Evolutionary conservation across 2,797 vertebrate species (phyloP).

Genomic region (Gephyroberyx darwinii): DNA sequence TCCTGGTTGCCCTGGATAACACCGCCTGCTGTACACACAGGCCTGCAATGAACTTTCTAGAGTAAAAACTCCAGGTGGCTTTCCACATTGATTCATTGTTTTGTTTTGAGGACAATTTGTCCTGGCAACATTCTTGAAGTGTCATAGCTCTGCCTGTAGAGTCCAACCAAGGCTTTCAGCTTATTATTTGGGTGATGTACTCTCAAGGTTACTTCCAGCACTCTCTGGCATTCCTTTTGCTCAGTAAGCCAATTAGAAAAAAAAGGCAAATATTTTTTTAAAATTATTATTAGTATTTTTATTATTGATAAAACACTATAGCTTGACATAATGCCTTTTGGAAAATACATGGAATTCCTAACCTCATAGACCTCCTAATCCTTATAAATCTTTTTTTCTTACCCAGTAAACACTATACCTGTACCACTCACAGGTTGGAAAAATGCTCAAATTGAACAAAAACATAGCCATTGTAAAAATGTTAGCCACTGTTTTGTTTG

Average conservation of each 20-base stretch:
- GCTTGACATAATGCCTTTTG: background rate
- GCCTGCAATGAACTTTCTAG: constrained; percentile 66
- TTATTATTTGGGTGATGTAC: constrained; percentile 66
- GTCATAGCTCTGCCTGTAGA: constrained; percentile 62
- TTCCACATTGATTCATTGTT: constrained; percentile 77
- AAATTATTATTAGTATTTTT: background rate
- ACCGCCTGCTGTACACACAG: constrained; percentile 56
- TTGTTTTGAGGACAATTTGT: constrained; percentile 74
- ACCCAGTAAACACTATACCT: background rate
- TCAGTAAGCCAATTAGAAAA: constrained; percentile 21
- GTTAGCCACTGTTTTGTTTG: background rate
- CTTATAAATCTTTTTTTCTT: background rate
- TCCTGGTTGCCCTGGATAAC: constrained; percentile 69
- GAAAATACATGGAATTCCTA: background rate
- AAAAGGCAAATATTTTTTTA: background rate
- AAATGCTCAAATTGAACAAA: constrained; percentile 11
- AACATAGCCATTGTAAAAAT: background rate
- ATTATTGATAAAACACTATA: constrained; percentile 5
- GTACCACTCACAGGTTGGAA: background rate
- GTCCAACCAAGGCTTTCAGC: constrained; percentile 64
- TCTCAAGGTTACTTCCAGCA: constrained; percentile 69
- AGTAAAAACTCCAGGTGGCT: constrained; percentile 77
- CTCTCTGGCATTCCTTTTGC: constrained; percentile 37
- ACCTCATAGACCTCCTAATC: background rate
- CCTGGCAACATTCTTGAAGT: constrained; percentile 70